Evolutionary conservation across 2,113 vertebrate species (phyloP), one percentile per base, ranked within the genome.

Genomic region (Cinclus cinclus): DNA sequence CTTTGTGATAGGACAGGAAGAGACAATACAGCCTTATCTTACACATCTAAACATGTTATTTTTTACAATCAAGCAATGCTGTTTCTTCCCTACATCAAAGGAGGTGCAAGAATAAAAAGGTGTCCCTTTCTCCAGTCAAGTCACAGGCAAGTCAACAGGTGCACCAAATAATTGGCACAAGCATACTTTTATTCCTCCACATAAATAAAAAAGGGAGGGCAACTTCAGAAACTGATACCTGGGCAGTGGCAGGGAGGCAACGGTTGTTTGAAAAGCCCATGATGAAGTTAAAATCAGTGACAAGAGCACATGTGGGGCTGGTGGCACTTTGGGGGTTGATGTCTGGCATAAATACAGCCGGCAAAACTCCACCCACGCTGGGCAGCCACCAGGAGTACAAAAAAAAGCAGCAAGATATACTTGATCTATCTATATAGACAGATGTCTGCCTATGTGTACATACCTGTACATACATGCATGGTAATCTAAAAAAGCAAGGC

Each of bases 201-300:
- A 46, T n/a, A 56, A 52, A 53, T 49, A 80, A 50, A 80, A 50
- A 55, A 56, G 16, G 5, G 6, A n/a, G 23, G 9, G 35, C 68
- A 92, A 50, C 13, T 41, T 75, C 58, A 82, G 41, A 69, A 90
- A 83, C 15, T 15, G 35, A 63, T 11, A 16, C 9, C 28, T 50
- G 0, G 5, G 28, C 49, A 90, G 60, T 3, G 15, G 5, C 1
- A 8, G 18, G 22, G 15, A 39, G 30, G 31, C 0, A 6, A 62
- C 20, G 7, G 25, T 3, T 50, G 15, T 50, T 52, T 77, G 35
- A 25, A 69, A 73, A 88, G n/a, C 6, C 28, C 22, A 0, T 11
- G 13, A 37, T 13, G 44, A 33, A 68, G 15, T 30, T 74, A 2
- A 50, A 67, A 15, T 22, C 20, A 64, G 7, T 13, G 20, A 8